Evolutionary conservation across 2,888 invertebrate genomes (phyloP).

Genomic region (Napeogenes inachia): DNA sequence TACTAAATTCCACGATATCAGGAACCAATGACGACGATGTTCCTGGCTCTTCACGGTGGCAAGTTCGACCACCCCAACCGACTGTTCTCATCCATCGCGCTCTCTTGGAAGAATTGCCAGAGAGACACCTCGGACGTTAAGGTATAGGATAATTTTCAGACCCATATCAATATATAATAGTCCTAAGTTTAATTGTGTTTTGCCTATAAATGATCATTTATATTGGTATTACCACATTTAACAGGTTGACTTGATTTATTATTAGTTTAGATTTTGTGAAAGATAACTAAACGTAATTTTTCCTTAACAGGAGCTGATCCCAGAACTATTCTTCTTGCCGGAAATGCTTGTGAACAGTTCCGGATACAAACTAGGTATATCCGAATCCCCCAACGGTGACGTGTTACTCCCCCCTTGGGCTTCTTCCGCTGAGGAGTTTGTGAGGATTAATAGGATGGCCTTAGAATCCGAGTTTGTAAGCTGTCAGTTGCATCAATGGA

Average conservation of each 20-base stretch:
- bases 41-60: constrained; percentile 97
- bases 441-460: constrained; percentile 98
- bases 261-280: not conserved
- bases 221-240: not conserved
- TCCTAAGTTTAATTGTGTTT: no score
- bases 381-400: constrained; percentile 90
- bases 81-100: constrained; percentile 94
- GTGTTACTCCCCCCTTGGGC: constrained; percentile 98
- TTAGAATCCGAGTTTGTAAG: constrained; percentile 99
- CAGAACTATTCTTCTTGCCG: constrained; percentile 98
- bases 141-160: constrained; percentile 61
- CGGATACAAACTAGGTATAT: constrained; percentile 89
- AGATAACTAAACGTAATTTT: not conserved
- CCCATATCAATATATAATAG: not conserved
- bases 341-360: constrained; percentile 97
- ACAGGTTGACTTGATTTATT: not conserved
- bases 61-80: constrained; percentile 99
- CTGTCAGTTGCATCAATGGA: constrained; percentile 99
- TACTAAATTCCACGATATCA: constrained; percentile 50
- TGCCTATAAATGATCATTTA: not conserved
- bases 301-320: constrained; percentile 90
- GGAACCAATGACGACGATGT: constrained; percentile 99
- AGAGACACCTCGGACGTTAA: constrained; percentile 99
- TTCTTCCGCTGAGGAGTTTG: constrained; percentile 97
- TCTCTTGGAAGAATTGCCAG: constrained; percentile 99